Conservation (phyloP, 2,113 vertebrate species). For the Orthonyx spaldingii region DNA sequence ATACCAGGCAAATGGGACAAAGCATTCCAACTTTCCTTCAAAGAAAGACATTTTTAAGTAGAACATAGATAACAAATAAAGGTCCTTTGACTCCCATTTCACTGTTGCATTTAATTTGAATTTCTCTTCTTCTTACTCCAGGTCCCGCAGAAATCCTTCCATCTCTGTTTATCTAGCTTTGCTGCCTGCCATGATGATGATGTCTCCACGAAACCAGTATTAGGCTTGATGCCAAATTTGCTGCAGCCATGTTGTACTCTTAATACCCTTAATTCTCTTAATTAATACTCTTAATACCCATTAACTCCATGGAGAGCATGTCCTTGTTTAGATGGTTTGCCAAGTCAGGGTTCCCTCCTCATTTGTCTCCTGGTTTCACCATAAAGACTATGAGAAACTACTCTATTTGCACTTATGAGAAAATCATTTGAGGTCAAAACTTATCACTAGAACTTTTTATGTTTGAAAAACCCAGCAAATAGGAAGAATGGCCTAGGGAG, state of each 20-base stretch:
- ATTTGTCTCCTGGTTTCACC: neutral
- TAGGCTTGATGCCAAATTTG: neutral
- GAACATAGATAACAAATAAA: neutral
- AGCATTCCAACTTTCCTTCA: neutral
- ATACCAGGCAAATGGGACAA: neutral
- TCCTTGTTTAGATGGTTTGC: neutral
- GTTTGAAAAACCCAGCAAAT: neutral
- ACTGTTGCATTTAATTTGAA: neutral
- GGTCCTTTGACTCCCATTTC: neutral
- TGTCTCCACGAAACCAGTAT: neutral
- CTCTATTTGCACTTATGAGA: neutral
- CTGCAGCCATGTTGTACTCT: neutral
- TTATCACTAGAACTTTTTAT: neutral
- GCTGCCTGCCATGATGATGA: neutral
- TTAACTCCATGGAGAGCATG: accelerated
- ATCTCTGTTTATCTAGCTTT: neutral
- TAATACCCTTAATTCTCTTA: no score
- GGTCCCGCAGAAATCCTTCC: neutral
- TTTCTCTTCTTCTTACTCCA: neutral
- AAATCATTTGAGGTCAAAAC: neutral
- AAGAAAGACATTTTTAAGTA: neutral
- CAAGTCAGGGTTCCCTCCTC: neutral
- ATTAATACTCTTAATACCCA: neutral
- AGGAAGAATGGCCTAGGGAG: neutral
- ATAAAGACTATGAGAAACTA: neutral